A percentile compares a stretch with the other conserved stretches of the same genome.
Evolutionary conservation across 2,797 vertebrate species (phyloP).

Genomic region (Rhabdomys pumilio): DNA sequence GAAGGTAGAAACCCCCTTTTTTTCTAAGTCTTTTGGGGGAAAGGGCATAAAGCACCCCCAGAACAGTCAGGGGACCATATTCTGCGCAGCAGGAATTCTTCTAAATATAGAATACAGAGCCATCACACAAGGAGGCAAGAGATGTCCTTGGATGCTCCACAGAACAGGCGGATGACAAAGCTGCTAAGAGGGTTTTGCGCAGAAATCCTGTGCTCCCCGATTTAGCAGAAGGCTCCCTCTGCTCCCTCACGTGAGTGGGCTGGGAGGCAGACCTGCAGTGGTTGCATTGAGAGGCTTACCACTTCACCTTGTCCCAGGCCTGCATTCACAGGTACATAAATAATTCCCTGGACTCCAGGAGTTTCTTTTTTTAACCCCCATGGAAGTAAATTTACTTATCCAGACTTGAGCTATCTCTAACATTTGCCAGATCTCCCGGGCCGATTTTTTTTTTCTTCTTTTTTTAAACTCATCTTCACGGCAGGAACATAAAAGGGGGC

Average conservation of each 20-base stretch:
- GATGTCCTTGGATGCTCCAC: constrained; percentile 73
- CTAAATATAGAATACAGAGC: constrained; percentile 77
- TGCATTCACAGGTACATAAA: constrained; percentile 57
- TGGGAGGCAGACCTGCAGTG: neutral
- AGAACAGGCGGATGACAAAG: constrained; percentile 70
- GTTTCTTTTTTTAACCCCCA: constrained; percentile 46
- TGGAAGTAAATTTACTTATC: constrained; percentile 76
- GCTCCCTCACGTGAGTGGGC: neutral
- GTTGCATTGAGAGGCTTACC: neutral
- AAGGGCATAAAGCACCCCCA: constrained; percentile 42
- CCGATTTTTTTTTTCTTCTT: constrained; percentile 78
- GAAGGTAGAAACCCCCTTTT: constrained; percentile 8
- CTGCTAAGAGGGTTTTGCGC: constrained; percentile 63
- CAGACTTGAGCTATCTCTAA: constrained; percentile 78
- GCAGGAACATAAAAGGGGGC: constrained; percentile 81
- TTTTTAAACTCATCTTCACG: constrained; percentile 80
- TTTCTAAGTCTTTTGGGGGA: constrained; percentile 54
- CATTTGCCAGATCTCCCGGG: constrained; percentile 80
- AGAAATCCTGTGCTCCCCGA: constrained; percentile 48
- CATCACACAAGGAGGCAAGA: constrained; percentile 66
- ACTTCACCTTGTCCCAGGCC: constrained; percentile 53
- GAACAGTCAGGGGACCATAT: constrained; percentile 73
- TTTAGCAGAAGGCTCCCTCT: constrained; percentile 70
- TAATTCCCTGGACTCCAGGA: neutral
- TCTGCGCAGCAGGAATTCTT: constrained; percentile 72